A percentile compares a stretch with the other conserved stretches of the same genome.
These are phyloP conservation scores for Formica aserva DNA, from an alignment of 2,888 invertebrate genomes.

Conservation along the genomic window DNA sequence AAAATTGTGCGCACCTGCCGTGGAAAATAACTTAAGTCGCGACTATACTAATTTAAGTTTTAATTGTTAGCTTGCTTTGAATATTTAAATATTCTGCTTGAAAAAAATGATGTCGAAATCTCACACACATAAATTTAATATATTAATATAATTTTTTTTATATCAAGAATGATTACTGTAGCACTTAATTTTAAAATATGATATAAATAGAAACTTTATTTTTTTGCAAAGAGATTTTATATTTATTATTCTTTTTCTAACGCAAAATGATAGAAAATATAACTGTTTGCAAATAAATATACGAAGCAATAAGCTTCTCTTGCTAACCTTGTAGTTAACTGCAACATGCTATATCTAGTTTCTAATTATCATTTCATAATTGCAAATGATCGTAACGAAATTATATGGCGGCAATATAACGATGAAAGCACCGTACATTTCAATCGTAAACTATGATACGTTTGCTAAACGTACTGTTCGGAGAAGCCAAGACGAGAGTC, in stretches of 20 bases:
- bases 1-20: constrained; percentile 31
- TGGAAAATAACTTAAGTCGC: not conserved
- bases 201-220: not conserved
- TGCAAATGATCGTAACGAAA: constrained; percentile 5
- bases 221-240: not conserved
- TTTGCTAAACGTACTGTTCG: constrained; percentile 13
- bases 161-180: not conserved
- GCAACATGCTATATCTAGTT: constrained; percentile 14
- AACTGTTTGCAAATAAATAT: not conserved
- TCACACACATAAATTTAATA: not conserved
- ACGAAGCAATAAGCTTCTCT: not conserved
- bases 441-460: constrained; percentile 44
- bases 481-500: constrained; percentile 22
- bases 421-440: constrained; percentile 17
- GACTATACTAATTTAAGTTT: not conserved
- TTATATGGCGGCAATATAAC: constrained; percentile 20
- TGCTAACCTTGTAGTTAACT: not conserved
- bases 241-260: not conserved
- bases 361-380: constrained; percentile 48
- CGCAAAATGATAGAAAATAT: not conserved
- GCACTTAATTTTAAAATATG: not conserved
- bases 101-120: not conserved
- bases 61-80: not conserved
- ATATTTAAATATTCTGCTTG: not conserved
- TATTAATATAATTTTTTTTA: not conserved